Base-by-base conservation (phyloP, 2,113 vertebrate species). In the Ursus arctos region DNA sequence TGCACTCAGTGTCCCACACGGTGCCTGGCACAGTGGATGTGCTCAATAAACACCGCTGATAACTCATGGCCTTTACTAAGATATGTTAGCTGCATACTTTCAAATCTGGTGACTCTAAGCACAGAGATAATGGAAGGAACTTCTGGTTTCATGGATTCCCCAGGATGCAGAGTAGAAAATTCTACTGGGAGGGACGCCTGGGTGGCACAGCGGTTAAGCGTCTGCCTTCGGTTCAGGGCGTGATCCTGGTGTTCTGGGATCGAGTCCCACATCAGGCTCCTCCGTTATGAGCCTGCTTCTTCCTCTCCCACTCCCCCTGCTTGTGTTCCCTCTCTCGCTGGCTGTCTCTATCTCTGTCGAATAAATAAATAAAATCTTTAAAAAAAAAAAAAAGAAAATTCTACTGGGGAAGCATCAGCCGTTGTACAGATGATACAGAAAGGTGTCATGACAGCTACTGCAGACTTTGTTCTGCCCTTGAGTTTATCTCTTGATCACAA, bases 81-180 rank as follows among this genome's bases (percentile, higher is more conserved):
- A 22, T 12, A n/a, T 18, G 9, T 1, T 16, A 55, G 84, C 40
- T 15, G 11, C 19, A 1, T 6, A n/a, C 4, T 89, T 94, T 77
- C 55, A 92, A 91, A n/a, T 43, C n/a, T 31, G 59, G 88, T 36
- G 83, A 72, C 83, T 82, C 43, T n/a, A 88, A 97, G 24, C 55
- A 86, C 93, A 80, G 36, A 84, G 51, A 43, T 31, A 55, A 40
- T 6, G 69, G 81, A 31, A 51, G 11, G 8, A 90, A 1, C 9
- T 57, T 82, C 67, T 28, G 40, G n/a, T 87, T 31, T 18, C 53
- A 16, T 19, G 12, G 36, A 19, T 11, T 19, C 6, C 61, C 40
- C 40, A 6, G 74, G 53, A 40, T 47, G 6, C 49, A n/a, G 3
- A 22, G 40, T 3, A 87, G 19, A 47, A 28, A 47, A n/a, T 36